Conservation (phyloP, 2,888 invertebrate genomes). For the Tetanocera ferruginea region DNA sequence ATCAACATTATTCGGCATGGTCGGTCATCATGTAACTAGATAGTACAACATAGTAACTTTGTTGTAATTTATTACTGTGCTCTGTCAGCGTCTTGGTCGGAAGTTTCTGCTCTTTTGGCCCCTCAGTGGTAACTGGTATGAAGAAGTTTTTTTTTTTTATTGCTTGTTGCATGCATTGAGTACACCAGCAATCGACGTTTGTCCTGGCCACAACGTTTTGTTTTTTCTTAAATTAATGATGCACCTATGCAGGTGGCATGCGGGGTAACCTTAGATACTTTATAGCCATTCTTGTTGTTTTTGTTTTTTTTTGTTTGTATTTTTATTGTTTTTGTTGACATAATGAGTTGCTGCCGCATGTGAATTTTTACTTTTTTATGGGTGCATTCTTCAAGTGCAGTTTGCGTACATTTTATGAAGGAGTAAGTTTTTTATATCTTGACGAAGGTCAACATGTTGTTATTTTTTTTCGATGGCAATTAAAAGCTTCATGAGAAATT, state of each 20-base stretch:
- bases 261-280: no score
- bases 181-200: background rate
- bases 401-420: background rate
- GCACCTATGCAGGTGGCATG: slow-evolving; percentile 26
- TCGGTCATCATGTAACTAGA: background rate
- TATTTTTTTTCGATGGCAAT: no score
- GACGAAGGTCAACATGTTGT: background rate
- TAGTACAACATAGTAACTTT: slow-evolving; percentile 15
- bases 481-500: no score
- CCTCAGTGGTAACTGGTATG: background rate
- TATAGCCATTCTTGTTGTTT: no score
- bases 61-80: slow-evolving; percentile 24
- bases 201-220: background rate
- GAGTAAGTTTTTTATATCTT: background rate
- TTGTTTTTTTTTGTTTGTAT: background rate
- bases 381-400: background rate
- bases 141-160: background rate
- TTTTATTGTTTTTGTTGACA: background rate
- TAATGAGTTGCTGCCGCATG: slow-evolving; percentile 12
- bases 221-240: slow-evolving; percentile 7
- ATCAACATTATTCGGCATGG: slow-evolving; percentile 1
- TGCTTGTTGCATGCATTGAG: background rate
- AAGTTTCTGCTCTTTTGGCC: background rate
- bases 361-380: background rate
- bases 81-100: slow-evolving; percentile 24